A percentile compares a stretch with the other conserved stretches of the same genome.
phyloP scores from a whole-genome alignment of 2,888 invertebrate species.

The Leptopterna dolabrata region DNA sequence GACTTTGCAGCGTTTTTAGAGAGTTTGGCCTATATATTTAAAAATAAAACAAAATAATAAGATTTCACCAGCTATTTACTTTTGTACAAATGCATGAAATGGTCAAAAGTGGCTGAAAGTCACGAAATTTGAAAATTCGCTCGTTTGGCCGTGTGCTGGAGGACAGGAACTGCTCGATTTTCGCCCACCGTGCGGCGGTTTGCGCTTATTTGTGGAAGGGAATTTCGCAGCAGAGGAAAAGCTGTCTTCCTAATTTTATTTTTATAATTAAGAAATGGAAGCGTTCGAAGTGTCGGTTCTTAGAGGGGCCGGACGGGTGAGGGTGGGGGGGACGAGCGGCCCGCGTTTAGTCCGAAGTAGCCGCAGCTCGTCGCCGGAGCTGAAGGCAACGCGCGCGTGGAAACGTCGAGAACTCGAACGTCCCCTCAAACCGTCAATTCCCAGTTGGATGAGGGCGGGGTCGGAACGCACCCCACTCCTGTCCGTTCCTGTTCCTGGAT shows the following conservation, averaged over 20 bases:
- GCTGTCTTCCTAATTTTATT: background rate
- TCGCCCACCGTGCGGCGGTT: too few relatives aligned
- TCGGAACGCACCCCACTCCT: background rate
- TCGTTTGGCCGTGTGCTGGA: too few relatives aligned
- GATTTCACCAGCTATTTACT: too few relatives aligned
- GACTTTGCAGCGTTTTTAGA: too few relatives aligned
- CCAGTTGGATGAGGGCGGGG: background rate
- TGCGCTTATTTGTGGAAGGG: too few relatives aligned
- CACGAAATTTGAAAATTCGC: too few relatives aligned
- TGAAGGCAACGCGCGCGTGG: background rate
- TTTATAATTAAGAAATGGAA: background rate
- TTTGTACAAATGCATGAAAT: too few relatives aligned
- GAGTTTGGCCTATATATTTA: too few relatives aligned
- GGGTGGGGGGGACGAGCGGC: conserved; percentile 1
- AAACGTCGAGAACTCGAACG: background rate
- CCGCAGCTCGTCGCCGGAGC: conserved; percentile 27
- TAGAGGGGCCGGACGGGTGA: background rate
- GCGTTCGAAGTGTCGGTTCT: background rate
- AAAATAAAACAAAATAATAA: too few relatives aligned
- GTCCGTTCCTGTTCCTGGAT: background rate
- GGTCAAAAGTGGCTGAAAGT: too few relatives aligned
- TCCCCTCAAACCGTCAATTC: background rate
- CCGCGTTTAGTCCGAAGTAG: conserved; percentile 39
- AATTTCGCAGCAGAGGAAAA: background rate
- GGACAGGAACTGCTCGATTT: too few relatives aligned